Evolutionary conservation across 1,140 invertebrate genomes (phyloP).

Genomic region (Chrysopa pallens): DNA sequence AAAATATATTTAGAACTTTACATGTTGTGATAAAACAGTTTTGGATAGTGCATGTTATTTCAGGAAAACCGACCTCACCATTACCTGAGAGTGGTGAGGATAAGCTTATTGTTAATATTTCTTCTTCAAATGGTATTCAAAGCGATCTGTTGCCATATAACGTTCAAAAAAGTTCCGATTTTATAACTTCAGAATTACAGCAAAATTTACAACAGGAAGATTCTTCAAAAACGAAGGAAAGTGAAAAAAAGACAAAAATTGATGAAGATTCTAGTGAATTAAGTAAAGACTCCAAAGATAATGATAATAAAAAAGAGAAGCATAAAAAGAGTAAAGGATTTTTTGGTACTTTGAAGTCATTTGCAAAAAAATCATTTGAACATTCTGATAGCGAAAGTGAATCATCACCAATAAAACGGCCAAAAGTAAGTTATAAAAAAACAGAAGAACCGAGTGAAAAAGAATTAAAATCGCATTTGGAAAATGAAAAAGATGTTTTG

Average conservation of each 20-base stretch:
- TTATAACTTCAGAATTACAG: too few relatives aligned
- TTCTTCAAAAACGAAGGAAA: too few relatives aligned
- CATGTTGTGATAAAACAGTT: constrained; percentile 8
- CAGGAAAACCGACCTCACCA: constrained; percentile 21
- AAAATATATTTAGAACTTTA: too few relatives aligned
- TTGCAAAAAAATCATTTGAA: constrained; percentile 18
- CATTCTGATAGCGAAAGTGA: constrained; percentile 20
- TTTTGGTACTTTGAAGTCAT: constrained; percentile 18
- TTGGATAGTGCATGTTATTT: constrained; percentile 22
- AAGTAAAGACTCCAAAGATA: background rate
- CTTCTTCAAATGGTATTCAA: too few relatives aligned
- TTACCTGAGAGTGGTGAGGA: constrained; percentile 8
- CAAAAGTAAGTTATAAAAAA: constrained; percentile 10
- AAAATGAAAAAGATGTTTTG: too few relatives aligned
- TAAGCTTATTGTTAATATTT: too few relatives aligned
- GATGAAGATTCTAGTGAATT: background rate
- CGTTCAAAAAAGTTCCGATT: too few relatives aligned
- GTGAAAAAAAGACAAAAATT: too few relatives aligned
- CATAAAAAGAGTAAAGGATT: constrained; percentile 19
- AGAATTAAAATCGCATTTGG: constrained; percentile 3
- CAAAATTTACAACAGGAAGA: too few relatives aligned
- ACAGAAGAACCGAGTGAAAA: constrained; percentile 13
- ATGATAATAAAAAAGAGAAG: constrained; percentile 10
- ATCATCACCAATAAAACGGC: constrained; percentile 15
- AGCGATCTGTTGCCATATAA: too few relatives aligned